phyloP scores from a whole-genome alignment of 2,113 vertebrate genomes.

The Todiramphus saurophagus region DNA sequence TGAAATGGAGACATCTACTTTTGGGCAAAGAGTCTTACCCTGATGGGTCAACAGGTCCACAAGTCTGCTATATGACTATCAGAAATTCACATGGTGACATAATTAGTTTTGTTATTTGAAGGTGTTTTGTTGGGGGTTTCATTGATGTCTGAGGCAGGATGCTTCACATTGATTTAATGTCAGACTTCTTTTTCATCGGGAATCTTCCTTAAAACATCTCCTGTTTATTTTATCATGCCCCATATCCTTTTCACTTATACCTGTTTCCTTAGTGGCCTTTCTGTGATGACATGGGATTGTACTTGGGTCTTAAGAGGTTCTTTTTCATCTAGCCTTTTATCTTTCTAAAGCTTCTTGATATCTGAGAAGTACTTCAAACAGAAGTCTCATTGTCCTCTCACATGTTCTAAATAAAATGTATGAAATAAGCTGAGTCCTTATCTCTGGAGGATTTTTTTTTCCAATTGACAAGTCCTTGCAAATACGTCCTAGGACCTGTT shows the following conservation, averaged over 20 bases:
- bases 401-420: constrained; percentile 26
- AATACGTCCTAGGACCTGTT: constrained; percentile 30
- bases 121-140: background rate
- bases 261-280: background rate
- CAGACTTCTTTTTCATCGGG: background rate
- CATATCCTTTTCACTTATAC: background rate
- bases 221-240: background rate
- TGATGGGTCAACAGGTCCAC: background rate
- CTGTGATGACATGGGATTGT: constrained; percentile 27
- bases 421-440: constrained; percentile 18
- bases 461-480: constrained; percentile 45
- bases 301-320: background rate
- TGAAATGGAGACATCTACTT: background rate
- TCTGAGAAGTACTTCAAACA: constrained; percentile 2
- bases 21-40: background rate
- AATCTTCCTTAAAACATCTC: background rate
- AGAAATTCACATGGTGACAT: background rate
- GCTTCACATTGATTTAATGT: background rate
- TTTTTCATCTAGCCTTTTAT: constrained; percentile 24
- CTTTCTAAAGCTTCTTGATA: constrained; percentile 14
- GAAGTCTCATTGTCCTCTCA: background rate
- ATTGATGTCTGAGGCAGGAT: background rate
- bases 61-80: background rate
- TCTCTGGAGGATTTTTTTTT: constrained; percentile 30
- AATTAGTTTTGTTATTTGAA: background rate